Evolutionary conservation across 2,113 vertebrate species (phyloP).

Genomic region (Cyprinodon brontotheroides): DNA sequence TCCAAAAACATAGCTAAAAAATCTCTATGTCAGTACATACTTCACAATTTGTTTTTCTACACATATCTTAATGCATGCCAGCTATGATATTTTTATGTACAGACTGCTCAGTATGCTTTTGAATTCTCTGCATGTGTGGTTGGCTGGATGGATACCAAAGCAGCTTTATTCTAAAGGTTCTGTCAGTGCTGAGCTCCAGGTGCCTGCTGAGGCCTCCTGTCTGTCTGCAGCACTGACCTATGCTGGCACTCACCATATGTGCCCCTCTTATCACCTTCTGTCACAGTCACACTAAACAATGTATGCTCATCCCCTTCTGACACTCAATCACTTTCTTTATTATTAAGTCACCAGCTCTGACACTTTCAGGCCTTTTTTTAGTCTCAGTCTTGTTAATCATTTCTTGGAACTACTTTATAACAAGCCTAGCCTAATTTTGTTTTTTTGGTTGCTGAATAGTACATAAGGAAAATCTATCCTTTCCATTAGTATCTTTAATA

Average conservation of each 20-base stretch:
- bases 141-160: conserved; percentile 36
- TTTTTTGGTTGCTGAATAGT: not conserved
- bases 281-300: conserved; percentile 60
- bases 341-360: conserved; percentile 11
- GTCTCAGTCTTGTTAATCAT: not conserved
- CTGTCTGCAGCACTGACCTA: conserved; percentile 73
- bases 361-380: not conserved
- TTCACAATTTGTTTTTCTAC: conserved; percentile 11
- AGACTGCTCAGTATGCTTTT: conserved; percentile 25
- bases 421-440: not conserved
- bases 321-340: conserved; percentile 28
- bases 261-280: conserved; percentile 75
- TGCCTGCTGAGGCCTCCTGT: conserved; percentile 66
- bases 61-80: conserved; percentile 17
- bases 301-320: conserved; percentile 37
- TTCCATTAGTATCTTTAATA: not conserved
- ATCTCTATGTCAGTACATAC: conserved; percentile 32
- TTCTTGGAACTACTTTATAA: not conserved
- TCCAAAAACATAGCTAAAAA: conserved; percentile 59
- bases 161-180: conserved; percentile 33
- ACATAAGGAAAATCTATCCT: not conserved
- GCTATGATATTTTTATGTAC: conserved; percentile 17
- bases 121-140: conserved; percentile 20
- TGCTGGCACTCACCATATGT: conserved; percentile 76
- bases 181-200: conserved; percentile 67